These are phyloP conservation scores for Melopsittacus undulatus DNA, from an alignment of 2,797 vertebrate genomes.

Conservation along the genomic window DNA sequence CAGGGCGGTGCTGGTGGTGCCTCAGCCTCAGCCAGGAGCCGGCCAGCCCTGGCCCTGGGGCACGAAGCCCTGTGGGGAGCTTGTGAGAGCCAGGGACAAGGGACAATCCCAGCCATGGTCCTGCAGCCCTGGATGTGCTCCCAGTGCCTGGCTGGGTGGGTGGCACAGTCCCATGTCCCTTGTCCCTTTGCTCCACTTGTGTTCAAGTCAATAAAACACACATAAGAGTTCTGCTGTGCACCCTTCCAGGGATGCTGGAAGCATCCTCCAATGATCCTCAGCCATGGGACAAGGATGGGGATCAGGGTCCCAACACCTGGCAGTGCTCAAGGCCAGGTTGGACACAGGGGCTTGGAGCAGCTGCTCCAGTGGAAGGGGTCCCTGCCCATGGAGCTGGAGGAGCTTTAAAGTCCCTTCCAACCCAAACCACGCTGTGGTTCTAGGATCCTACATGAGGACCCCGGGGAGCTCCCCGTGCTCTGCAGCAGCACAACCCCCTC, in stretches of 20 bases:
- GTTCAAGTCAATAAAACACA: neutral
- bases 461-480: fast-evolving
- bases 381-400: neutral
- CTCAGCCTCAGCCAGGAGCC: neutral
- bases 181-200: fast-evolving
- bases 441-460: fast-evolving
- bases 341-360: neutral
- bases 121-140: neutral
- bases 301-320: fast-evolving
- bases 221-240: fast-evolving
- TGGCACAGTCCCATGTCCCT: neutral
- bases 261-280: neutral
- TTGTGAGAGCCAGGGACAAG: neutral
- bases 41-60: neutral
- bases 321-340: neutral
- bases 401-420: neutral
- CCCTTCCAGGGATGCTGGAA: fast-evolving
- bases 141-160: neutral
- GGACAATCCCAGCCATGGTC: neutral
- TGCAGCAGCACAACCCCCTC: neutral
- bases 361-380: neutral
- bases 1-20: neutral
- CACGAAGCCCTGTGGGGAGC: neutral
- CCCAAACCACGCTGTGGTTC: neutral
- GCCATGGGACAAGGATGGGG: fast-evolving